Conservation (phyloP, 2,113 vertebrate species). For the Cnemophilus loriae region DNA sequence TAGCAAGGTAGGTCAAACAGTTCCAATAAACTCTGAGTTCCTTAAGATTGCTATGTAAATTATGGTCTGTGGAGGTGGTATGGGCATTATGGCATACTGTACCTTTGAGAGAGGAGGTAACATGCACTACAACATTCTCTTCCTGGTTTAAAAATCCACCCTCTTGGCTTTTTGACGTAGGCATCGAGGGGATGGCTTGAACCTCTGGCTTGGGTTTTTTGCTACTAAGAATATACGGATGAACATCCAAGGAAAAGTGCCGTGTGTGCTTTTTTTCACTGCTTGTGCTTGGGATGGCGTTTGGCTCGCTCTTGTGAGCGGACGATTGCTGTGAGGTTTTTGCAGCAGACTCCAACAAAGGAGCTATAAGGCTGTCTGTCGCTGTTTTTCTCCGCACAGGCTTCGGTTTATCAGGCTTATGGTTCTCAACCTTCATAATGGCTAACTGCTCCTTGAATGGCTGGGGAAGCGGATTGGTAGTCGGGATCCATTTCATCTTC, state of each 20-base stretch:
- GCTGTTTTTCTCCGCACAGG: constrained; percentile 86
- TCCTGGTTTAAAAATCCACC: constrained; percentile 79
- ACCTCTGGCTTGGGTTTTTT: constrained; percentile 87
- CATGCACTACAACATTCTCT: constrained; percentile 63
- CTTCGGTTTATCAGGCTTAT: constrained; percentile 92
- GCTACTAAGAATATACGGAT: constrained; percentile 90
- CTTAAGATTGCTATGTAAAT: neutral
- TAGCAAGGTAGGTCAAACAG: neutral
- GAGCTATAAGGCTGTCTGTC: constrained; percentile 86
- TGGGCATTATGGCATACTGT: constrained; percentile 5
- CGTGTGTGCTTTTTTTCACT: constrained; percentile 90
- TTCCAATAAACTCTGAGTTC: neutral
- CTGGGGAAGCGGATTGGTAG: constrained; percentile 91
- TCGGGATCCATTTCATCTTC: constrained; percentile 97
- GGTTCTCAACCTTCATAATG: constrained; percentile 87
- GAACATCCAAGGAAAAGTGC: constrained; percentile 95
- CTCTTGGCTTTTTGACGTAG: constrained; percentile 83
- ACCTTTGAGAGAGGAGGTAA: constrained; percentile 75
- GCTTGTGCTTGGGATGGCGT: constrained; percentile 16
- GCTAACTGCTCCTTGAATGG: constrained; percentile 92
- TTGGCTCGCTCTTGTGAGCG: constrained; percentile 70
- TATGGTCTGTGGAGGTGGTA: neutral
- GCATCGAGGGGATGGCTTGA: constrained; percentile 71
- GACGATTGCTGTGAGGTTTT: constrained; percentile 81
- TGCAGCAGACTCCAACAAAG: constrained; percentile 81